Conservation (phyloP, 2,888 invertebrate genomes). For the Drosophila villosipedis region DNA sequence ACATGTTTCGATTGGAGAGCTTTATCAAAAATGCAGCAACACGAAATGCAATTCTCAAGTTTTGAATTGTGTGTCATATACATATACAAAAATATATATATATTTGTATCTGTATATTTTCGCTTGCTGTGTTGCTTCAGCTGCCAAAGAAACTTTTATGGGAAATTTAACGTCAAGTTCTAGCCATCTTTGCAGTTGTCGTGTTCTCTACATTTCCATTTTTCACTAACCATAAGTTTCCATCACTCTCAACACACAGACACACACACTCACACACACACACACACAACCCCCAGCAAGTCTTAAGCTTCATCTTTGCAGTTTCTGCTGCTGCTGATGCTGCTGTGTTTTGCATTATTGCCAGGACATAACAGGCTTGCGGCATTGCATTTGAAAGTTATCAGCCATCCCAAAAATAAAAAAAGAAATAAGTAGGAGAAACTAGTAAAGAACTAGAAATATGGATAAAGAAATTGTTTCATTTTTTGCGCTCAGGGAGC, state of each 20-base stretch:
- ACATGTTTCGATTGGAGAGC: conserved; percentile 34
- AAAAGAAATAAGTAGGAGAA: conserved; percentile 6
- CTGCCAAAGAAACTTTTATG: conserved; percentile 71
- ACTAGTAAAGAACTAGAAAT: conserved; percentile 54
- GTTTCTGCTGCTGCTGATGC: conserved; percentile 17
- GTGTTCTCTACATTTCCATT: conserved; percentile 9
- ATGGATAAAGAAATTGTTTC: conserved; percentile 59
- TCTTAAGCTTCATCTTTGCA: conserved; percentile 16
- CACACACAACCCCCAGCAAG: background rate
- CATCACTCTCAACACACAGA: background rate
- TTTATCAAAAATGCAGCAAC: conserved; percentile 60
- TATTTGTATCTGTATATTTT: too few species aligned
- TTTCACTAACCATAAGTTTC: conserved; percentile 8
- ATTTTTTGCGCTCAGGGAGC: conserved; percentile 44
- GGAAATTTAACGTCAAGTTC: conserved; percentile 74
- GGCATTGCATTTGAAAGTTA: conserved; percentile 79
- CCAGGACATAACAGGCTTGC: conserved; percentile 74
- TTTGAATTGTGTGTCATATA: conserved; percentile 72
- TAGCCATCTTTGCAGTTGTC: conserved; percentile 16
- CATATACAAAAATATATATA: conserved; percentile 18
- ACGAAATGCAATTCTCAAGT: conserved; percentile 69
- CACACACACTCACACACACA: background rate
- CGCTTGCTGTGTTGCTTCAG: conserved; percentile 39
- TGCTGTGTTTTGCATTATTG: conserved; percentile 75
- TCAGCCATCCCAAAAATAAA: conserved; percentile 45